Evolutionary conservation across 2,113 vertebrate genomes (phyloP), one percentile per base, ranked within the genome.

Genomic region (Tachycineta bicolor): DNA sequence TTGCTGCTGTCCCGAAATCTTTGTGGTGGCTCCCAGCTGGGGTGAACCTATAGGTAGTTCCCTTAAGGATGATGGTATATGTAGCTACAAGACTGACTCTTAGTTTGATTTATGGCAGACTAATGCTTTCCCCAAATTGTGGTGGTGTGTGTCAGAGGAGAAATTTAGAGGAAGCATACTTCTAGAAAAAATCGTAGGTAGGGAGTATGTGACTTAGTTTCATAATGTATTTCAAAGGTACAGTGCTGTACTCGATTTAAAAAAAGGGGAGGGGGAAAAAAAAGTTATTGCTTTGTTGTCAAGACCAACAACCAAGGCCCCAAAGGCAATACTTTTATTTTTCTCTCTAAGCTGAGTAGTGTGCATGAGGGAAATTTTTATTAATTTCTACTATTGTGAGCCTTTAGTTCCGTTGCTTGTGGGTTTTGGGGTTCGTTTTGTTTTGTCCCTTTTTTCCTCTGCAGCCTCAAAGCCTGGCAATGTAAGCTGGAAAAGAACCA

Each of bases 241-340:
- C 5, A 21, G 1, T 44, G 46, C 43, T 83, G 55, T 26, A 52
- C 58, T 68, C 9, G 37, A 37, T 41, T 33, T 13, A 6, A 26
- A 47, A 64, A 71, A 22, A 2, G 2, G 0, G 5, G 2, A 22
- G 2, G 2, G 2, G 0, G 5, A 3, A 0, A 31, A 43, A 25
- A 10, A 41, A 11, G 18, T 60, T 6, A 26, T 31, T 75, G 20
- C 23, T 9, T 29, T 56, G 7, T 43, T 87, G 22, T 46, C 73
- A 22, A 91, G 31, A 46, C 14, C 6, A 56, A 14, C 22, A 39
- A 11, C 41, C 33, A 55, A 53, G 23, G 5, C 31, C 15, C 22
- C 3, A 46, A 59, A 82, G 24, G 10, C 13, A 49, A 5, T 41
- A 9, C 31, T 28, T 49, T 44, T 11, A 6, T n/a, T 49, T 82